These are phyloP conservation scores for Danio rerio DNA, from an alignment of 2,113 vertebrate species.

Conservation along the genomic window DNA sequence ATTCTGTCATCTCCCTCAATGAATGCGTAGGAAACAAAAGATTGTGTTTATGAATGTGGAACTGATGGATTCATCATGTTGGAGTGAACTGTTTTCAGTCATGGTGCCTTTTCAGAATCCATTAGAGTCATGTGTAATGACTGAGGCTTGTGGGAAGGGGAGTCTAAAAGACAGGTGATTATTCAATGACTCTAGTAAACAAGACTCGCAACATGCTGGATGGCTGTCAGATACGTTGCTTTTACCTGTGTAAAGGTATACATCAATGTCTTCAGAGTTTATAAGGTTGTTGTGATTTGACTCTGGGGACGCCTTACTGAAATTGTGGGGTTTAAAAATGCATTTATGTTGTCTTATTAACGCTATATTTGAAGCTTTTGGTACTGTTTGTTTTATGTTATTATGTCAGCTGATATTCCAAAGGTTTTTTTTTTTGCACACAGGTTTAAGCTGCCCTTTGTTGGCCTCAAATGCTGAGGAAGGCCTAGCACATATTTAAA, in stretches of 20 bases:
- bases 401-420: constrained; percentile 7
- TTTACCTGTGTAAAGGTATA: constrained; percentile 19
- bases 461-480: neutral
- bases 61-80: constrained; percentile 60
- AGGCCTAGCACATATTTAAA: neutral
- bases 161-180: constrained; percentile 32
- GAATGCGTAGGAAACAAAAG: constrained; percentile 57
- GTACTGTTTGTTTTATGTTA: neutral
- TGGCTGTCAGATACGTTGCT: constrained; percentile 30
- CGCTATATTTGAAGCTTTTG: neutral
- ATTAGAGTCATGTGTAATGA: constrained; percentile 55
- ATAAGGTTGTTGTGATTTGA: constrained; percentile 14
- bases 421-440: neutral
- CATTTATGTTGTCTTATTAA: constrained; percentile 10
- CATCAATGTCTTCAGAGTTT: constrained; percentile 15
- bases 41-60: constrained; percentile 61
- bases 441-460: neutral
- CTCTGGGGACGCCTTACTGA: neutral
- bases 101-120: constrained; percentile 55
- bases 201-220: constrained; percentile 21
- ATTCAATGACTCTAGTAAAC: constrained; percentile 34
- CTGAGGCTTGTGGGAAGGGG: constrained; percentile 18
- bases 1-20: constrained; percentile 54
- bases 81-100: constrained; percentile 52
- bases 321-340: neutral